Evolutionary conservation across 1,140 invertebrate genomes (phyloP), one percentile per base, ranked within the genome.

Genomic region (Pachyrhynchus sulphureomaculatus): DNA sequence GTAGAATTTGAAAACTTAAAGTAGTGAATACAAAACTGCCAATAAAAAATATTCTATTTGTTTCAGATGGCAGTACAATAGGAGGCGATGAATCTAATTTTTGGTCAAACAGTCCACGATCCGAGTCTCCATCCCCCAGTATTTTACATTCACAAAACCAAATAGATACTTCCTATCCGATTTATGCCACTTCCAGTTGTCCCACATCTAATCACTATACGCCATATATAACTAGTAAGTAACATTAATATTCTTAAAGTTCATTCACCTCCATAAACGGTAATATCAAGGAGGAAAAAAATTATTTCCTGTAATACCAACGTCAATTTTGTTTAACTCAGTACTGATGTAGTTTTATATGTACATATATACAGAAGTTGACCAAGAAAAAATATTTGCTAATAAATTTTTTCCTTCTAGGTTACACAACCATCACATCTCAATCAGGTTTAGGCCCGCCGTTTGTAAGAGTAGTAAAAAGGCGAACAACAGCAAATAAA

Each of bases 401-500:
- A n/a, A n/a, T n/a, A n/a, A n/a, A n/a, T 4, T 41, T 20, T 53
- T 20, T 39, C 29, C 13, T 34, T 66, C 34, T 17, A 70, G 67
- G 24, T 20, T 67, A 70, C 60, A 53, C 59, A 8, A 36, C 62
- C 17, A 49, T 64, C n/a, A 41, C 59, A 23, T 24, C 44, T 24
- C 65, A 70, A 39, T 42, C 55, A 8, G 69, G 67, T 45, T 52
- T 69, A 44, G 53, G 58, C 39, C 49, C 67, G n/a, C 68, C 53
- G 78, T 81, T 82, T 68, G 82, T 87, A 1, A 75, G 86, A 20
- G 84, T 86, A 0, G 83, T 87, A 1, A 91, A 90, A 67, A 78
- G 88, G 33, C 74, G 89, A 39, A 89, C 86, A 51, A 92, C 89
- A 1, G 91, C 94, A 23, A 98, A 98, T 75, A 95, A 94, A 77